A percentile compares a stretch with the other conserved stretches of the same genome.
These are phyloP conservation scores for Criorhina ranunculi DNA, from an alignment of 2,888 invertebrate genomes.

Conservation along the genomic window DNA sequence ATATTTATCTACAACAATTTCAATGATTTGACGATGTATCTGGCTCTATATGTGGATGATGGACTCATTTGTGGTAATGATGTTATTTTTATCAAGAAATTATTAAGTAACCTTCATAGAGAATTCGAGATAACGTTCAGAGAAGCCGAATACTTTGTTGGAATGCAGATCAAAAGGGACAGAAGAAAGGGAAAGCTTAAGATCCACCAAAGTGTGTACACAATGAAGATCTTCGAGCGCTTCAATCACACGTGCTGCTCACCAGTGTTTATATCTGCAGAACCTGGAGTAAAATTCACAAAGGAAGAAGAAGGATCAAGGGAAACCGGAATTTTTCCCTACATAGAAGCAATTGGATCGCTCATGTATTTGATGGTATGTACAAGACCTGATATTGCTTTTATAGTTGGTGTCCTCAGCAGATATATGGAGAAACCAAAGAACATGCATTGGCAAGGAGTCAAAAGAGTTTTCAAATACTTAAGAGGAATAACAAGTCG, in stretches of 20 bases:
- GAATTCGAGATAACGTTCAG: constrained; percentile 39
- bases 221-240: not conserved
- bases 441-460: constrained; percentile 17
- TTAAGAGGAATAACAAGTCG: constrained; percentile 36
- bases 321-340: constrained; percentile 29
- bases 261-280: constrained; percentile 23
- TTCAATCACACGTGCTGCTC: constrained; percentile 6
- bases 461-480: constrained; percentile 60
- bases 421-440: constrained; percentile 26
- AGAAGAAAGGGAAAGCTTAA: constrained; percentile 13
- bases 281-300: constrained; percentile 13
- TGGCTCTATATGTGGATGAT: constrained; percentile 78
- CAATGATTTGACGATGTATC: constrained; percentile 36
- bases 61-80: constrained; percentile 72
- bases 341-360: constrained; percentile 50
- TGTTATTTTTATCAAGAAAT: constrained; percentile 1
- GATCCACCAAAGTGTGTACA: constrained; percentile 19
- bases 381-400: constrained; percentile 23
- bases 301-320: not conserved
- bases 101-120: constrained; percentile 1
- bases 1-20: constrained; percentile 40
- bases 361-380: too few relatives aligned
- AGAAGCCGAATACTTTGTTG: constrained; percentile 36
- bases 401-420: constrained; percentile 20
- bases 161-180: constrained; percentile 29